A percentile compares a stretch with the other conserved stretches of the same genome.
Conservation (phyloP, 1,140 invertebrate genomes). For the Apis dorsata region DNA sequence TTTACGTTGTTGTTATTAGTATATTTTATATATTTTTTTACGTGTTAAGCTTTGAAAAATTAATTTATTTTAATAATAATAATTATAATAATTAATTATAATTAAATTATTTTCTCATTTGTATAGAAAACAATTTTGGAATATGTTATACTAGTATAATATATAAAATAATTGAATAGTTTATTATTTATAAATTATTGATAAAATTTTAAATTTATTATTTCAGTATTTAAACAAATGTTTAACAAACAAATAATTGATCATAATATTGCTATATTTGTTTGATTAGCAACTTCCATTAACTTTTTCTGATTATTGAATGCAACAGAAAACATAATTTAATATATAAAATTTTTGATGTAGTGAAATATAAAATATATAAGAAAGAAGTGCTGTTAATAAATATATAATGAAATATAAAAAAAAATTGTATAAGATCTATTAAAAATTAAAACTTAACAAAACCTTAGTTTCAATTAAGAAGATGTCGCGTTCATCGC, state of each 20-base stretch:
- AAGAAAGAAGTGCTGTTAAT: neutral
- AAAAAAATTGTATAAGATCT: neutral
- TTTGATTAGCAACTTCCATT: neutral
- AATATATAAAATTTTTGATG: neutral
- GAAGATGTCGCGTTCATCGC: slow-evolving; percentile 45
- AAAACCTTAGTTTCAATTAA: neutral
- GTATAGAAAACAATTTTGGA: neutral
- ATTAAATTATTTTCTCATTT: neutral
- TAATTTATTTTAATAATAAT: too few species aligned
- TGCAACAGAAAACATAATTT: neutral
- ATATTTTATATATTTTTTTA: neutral
- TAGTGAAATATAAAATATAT: slow-evolving; percentile 1
- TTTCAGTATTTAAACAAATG: neutral
- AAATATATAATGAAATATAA: neutral
- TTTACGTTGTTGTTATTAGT: neutral
- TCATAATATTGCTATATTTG: neutral
- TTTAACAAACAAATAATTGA: neutral
- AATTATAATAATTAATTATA: too few species aligned
- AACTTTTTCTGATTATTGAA: neutral
- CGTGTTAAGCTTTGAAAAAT: neutral
- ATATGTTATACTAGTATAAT: neutral
- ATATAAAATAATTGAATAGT: neutral
- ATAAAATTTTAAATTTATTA: neutral
- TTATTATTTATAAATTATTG: neutral
- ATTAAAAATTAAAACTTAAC: slow-evolving; percentile 35